phyloP scores from a whole-genome alignment of 2,113 vertebrate species.

The Tachuris rubrigastra region DNA sequence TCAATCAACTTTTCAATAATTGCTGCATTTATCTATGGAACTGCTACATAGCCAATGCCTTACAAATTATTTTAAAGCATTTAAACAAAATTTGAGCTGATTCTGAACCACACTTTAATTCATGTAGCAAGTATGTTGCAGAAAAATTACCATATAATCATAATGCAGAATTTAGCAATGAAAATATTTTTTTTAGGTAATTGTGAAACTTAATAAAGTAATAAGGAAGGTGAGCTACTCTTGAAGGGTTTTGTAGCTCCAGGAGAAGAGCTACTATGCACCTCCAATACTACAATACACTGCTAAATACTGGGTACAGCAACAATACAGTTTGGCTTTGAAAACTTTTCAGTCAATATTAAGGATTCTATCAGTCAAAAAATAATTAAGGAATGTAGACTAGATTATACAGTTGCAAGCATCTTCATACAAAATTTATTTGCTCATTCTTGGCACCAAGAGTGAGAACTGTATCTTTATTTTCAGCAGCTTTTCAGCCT shows the following conservation, averaged over 20 bases:
- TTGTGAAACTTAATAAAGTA: background rate
- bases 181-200: background rate
- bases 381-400: background rate
- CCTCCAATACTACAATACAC: background rate
- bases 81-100: background rate
- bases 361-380: background rate
- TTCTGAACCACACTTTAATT: background rate
- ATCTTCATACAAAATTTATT: background rate
- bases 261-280: background rate
- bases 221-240: background rate
- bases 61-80: background rate
- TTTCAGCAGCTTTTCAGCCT: background rate
- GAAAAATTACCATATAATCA: background rate
- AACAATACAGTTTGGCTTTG: background rate
- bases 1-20: background rate
- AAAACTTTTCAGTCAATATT: background rate
- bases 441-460: background rate
- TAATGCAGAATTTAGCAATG: background rate
- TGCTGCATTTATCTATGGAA: background rate
- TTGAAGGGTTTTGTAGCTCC: background rate
- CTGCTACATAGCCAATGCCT: background rate
- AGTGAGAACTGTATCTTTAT: background rate
- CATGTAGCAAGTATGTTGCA: background rate
- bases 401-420: background rate
- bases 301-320: background rate